Evolutionary conservation across 2,888 invertebrate genomes (phyloP), one percentile per base, ranked within the genome.

Genomic region (Brachypalpus laphriformis): DNA sequence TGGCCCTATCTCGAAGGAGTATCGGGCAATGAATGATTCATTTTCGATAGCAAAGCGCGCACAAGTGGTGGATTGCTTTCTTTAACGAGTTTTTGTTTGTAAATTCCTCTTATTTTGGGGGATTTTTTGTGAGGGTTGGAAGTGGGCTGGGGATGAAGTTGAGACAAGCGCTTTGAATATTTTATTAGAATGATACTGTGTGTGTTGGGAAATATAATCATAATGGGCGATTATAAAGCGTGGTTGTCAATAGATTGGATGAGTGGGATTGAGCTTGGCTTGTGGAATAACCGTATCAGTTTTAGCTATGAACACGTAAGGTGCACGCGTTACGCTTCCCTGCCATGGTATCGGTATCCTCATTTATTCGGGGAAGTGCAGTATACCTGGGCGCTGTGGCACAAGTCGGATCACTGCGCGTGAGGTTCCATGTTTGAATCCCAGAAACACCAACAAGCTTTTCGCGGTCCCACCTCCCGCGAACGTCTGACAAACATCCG

Each of bases 21-120:
- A 74, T 63, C 63, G 68, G 54, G 57, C 74, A 63, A 80, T 83
- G 74, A 83, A 83, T 83, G 83, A 83, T 83, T 83, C 80, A 83
- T 83, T 83, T 83, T 80, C 83, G 74, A 83, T 83, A 80, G 80
- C 68, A 63, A 59, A 49, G 47, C 51, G 83, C 37, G 74, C 74
- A 70, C 80, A 66, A 83, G 68, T 78, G 59, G 66, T 49, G 61
- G 56, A 74, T 61, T 68, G 34, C 20, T 51, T 49, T 65, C 22
- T 40, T 63, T 74, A 75, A 80, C 74, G 83, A 83, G 80, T 78
- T 80, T 80, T 70, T 49, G 56, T 77, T 77, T 57, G 28, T 51
- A 31, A 70, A 34, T 63, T 14, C 5, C 6, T 6, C 2, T 37
- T 42, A 31, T 22, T 40, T 28, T 34, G 2, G 25, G 25, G 25